Evolutionary conservation across 2,888 invertebrate genomes (phyloP).

Genomic region (Xanthorhoe designata): DNA sequence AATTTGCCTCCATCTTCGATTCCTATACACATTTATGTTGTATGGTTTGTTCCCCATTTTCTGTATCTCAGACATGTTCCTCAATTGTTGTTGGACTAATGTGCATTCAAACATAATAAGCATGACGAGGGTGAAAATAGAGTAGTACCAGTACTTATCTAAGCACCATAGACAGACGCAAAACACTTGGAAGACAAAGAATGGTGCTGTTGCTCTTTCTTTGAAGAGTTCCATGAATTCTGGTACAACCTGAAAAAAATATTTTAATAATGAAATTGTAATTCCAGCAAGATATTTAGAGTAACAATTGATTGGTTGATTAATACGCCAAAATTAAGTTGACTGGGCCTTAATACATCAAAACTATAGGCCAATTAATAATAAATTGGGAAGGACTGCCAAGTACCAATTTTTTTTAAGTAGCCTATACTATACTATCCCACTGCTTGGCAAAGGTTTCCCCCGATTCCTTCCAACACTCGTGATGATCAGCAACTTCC

Average conservation of each 20-base stretch:
- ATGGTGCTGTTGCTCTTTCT: conserved; percentile 99
- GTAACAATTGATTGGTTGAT: too few relatives aligned
- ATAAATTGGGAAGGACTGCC: too few relatives aligned
- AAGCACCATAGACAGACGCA: conserved; percentile 99
- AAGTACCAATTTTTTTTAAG: too few relatives aligned
- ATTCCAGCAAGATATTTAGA: not conserved
- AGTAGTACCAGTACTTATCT: conserved; percentile 99
- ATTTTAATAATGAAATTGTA: conserved; percentile 15
- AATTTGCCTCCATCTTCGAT: conserved; percentile 94
- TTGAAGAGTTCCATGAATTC: conserved; percentile 98
- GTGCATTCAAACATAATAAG: conserved; percentile 98
- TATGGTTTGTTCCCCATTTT: conserved; percentile 99
- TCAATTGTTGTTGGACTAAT: conserved; percentile 97
- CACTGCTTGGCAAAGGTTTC: too few relatives aligned
- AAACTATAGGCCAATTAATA: too few relatives aligned
- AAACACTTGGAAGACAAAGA: conserved; percentile 99
- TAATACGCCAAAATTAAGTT: too few relatives aligned
- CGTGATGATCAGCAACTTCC: too few relatives aligned
- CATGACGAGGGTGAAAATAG: conserved; percentile 98
- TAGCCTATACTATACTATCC: too few relatives aligned
- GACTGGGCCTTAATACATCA: too few relatives aligned
- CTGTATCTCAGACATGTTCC: conserved; percentile 99
- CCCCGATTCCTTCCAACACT: too few relatives aligned
- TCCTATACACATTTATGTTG: conserved; percentile 94
- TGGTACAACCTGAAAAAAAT: conserved; percentile 90